A percentile compares a stretch with the other conserved stretches of the same genome.
phyloP scores from a whole-genome alignment of 30 jellyfish, hydroid and myxozoan species.

The Cassiopea xamachana region DNA sequence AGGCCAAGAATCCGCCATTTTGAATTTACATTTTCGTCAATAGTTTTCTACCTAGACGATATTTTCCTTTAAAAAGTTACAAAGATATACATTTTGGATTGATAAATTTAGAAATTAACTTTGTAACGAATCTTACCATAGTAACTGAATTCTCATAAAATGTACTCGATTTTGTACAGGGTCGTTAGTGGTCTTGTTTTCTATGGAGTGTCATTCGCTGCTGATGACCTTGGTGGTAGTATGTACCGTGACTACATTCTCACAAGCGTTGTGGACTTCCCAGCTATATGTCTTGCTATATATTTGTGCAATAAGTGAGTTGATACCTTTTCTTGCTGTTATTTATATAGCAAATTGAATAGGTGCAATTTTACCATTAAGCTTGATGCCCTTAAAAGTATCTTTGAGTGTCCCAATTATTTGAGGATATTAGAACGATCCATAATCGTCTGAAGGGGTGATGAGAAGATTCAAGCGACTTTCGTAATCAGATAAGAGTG shows the following conservation, averaged over 20 bases:
- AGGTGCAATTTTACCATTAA: neutral
- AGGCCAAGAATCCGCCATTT: too few relatives aligned
- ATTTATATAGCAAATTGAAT: neutral
- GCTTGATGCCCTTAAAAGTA: neutral
- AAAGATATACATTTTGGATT: too few relatives aligned
- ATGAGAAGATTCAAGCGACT: neutral
- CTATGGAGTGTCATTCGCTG: constrained; percentile 72
- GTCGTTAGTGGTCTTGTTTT: constrained; percentile 66
- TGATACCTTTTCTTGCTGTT: neutral
- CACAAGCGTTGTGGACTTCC: constrained; percentile 65
- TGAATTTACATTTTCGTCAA: too few relatives aligned
- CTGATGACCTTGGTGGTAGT: constrained; percentile 70
- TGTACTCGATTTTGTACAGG: constrained; percentile 11
- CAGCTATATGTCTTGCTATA: constrained; percentile 58
- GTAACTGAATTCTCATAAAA: too few relatives aligned
- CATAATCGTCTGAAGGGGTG: neutral
- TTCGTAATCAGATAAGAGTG: neutral
- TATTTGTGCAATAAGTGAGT: constrained; percentile 69
- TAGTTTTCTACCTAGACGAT: too few relatives aligned
- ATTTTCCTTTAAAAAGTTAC: too few relatives aligned
- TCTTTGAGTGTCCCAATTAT: too few relatives aligned
- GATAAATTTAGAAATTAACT: too few relatives aligned
- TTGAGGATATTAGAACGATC: neutral
- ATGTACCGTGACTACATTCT: constrained; percentile 76
- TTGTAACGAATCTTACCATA: too few relatives aligned